Conservation (phyloP, 2,113 vertebrate species). For the Rousettus leschenaultii region DNA sequence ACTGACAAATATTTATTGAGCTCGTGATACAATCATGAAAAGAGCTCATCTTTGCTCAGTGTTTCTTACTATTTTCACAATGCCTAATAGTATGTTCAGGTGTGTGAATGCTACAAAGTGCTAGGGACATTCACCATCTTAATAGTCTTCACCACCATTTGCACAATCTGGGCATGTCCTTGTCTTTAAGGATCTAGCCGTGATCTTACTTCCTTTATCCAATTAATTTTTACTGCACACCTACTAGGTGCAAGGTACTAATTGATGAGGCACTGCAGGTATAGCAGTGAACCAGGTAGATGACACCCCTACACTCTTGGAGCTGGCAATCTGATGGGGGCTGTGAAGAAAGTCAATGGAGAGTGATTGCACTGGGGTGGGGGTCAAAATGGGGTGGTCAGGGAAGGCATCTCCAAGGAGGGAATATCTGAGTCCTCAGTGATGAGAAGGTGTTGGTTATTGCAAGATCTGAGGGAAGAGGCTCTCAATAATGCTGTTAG, state of each 20-base stretch:
- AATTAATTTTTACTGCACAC: neutral
- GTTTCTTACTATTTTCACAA: neutral
- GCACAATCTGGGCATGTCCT: fast-evolving
- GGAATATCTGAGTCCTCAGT: neutral
- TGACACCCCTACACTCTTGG: no score
- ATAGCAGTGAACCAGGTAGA: neutral
- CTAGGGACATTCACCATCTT: neutral
- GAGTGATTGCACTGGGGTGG: no score
- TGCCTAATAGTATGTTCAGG: neutral
- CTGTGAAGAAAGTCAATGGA: neutral
- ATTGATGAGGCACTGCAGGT: neutral
- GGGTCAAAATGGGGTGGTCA: neutral
- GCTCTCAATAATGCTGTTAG: neutral
- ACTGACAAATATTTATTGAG: slow-evolving; percentile 23
- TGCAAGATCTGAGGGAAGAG: neutral
- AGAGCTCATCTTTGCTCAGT: neutral
- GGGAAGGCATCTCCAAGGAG: neutral
- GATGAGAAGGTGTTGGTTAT: neutral
- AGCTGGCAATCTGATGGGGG: neutral
- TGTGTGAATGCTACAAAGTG: neutral
- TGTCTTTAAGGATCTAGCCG: neutral
- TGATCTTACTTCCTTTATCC: neutral
- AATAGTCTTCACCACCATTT: neutral
- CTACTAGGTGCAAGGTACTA: neutral
- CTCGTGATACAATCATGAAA: neutral